These are phyloP conservation scores for Rhagophthalmus giganteus DNA, from an alignment of 2,888 invertebrate genomes.

Conservation along the genomic window DNA sequence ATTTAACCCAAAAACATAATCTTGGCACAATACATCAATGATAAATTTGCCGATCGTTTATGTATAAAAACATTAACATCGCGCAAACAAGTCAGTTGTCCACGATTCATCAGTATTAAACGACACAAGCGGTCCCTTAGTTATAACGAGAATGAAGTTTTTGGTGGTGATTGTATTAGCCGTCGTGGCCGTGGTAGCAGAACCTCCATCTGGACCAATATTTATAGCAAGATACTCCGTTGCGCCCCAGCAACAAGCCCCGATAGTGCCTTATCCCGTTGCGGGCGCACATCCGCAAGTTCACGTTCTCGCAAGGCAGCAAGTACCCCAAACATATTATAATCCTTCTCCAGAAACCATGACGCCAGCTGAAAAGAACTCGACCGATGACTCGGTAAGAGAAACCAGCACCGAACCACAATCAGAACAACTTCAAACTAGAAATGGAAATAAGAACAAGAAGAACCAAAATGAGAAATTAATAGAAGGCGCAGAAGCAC, in stretches of 20 bases:
- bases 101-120: background rate
- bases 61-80: constrained; percentile 11
- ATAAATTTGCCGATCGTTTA: constrained; percentile 2
- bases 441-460: constrained; percentile 12
- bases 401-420: constrained; percentile 31
- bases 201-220: constrained; percentile 8
- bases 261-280: constrained; percentile 16
- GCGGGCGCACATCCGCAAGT: constrained; percentile 7
- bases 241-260: constrained; percentile 12
- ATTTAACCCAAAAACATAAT: constrained; percentile 15
- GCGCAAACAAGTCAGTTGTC: constrained; percentile 6
- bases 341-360: constrained; percentile 51
- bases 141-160: constrained; percentile 28
- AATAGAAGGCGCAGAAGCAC: constrained; percentile 30
- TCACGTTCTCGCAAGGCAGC: constrained; percentile 14
- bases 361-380: constrained; percentile 6
- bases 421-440: constrained; percentile 21
- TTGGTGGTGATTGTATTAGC: constrained; percentile 13
- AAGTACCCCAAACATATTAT: constrained; percentile 54
- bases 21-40: constrained; percentile 14
- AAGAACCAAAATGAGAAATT: constrained; percentile 34
- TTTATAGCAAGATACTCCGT: constrained; percentile 20
- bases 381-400: constrained; percentile 20
- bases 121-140: too few relatives aligned
- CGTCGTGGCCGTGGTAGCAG: constrained; percentile 7